These are phyloP conservation scores for Meloidogyne floridensis DNA, from an alignment of 1,140 invertebrate genomes.

Conservation along the genomic window DNA sequence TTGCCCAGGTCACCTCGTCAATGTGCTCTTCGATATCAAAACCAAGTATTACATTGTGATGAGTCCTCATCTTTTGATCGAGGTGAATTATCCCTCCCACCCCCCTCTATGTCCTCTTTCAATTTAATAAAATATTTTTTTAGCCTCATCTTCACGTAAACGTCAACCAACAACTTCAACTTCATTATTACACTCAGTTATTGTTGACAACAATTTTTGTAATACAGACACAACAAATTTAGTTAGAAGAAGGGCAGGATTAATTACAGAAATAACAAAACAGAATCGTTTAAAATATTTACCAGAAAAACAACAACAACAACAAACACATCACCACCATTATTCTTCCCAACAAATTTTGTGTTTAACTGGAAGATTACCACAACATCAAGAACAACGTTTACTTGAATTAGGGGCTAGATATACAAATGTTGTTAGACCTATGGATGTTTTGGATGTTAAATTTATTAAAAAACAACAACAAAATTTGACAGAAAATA, in stretches of 20 bases:
- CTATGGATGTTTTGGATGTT: constrained; percentile 18
- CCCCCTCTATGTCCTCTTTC: too few relatives aligned
- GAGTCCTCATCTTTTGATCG: not conserved
- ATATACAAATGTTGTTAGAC: constrained; percentile 20
- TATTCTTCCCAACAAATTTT: not conserved
- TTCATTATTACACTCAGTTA: constrained; percentile 4
- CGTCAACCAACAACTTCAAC: not conserved
- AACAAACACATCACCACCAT: not conserved
- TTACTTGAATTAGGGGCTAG: constrained; percentile 19
- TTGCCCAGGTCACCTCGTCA: constrained; percentile 35
- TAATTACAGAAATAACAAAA: constrained; percentile 9
- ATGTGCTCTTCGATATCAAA: constrained; percentile 34
- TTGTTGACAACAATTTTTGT: constrained; percentile 14
- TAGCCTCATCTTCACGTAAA: not conserved
- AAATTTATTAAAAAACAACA: not conserved
- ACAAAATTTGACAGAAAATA: not conserved
- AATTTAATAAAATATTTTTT: not conserved
- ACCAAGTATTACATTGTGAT: constrained; percentile 27
- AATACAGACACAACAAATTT: constrained; percentile 7
- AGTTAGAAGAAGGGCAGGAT: not conserved
- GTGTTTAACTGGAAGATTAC: constrained; percentile 27
- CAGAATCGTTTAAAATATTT: not conserved
- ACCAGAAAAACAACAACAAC: not conserved
- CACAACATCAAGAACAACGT: constrained; percentile 20
- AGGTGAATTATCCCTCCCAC: not conserved